Conservation (phyloP, 1,140 invertebrate species). For the Caenorhabditis inopinata region DNA sequence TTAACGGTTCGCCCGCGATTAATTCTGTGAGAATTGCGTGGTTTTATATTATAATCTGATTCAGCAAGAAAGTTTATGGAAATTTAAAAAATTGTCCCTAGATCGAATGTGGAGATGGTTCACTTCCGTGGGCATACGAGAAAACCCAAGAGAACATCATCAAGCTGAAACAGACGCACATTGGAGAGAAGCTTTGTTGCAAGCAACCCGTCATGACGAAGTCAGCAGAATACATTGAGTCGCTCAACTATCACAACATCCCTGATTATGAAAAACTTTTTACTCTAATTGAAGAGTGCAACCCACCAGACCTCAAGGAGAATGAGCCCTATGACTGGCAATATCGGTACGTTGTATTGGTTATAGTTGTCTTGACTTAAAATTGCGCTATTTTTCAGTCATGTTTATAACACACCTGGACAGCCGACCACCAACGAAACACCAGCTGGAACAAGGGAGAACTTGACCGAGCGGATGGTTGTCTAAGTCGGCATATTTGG, state of each 20-base stretch:
- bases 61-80: too few species aligned
- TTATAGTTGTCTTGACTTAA: too few species aligned
- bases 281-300: not conserved
- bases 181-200: not conserved
- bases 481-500: too few species aligned
- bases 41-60: too few species aligned
- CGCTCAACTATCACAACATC: not conserved
- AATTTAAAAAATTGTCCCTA: not conserved
- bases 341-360: not conserved
- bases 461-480: not conserved
- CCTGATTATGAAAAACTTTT: constrained; percentile 17
- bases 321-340: constrained; percentile 16
- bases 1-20: too few species aligned
- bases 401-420: not conserved
- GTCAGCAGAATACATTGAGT: not conserved
- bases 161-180: constrained; percentile 12
- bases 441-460: not conserved
- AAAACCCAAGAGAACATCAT: not conserved
- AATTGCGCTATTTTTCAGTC: not conserved
- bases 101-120: constrained; percentile 16
- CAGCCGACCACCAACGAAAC: not conserved
- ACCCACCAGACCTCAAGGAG: not conserved
- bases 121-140: not conserved
- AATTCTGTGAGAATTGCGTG: too few species aligned
- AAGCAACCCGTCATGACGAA: not conserved